phyloP scores from a whole-genome alignment of 2,888 invertebrate genomes.

The Flabesymbios commensalis region DNA sequence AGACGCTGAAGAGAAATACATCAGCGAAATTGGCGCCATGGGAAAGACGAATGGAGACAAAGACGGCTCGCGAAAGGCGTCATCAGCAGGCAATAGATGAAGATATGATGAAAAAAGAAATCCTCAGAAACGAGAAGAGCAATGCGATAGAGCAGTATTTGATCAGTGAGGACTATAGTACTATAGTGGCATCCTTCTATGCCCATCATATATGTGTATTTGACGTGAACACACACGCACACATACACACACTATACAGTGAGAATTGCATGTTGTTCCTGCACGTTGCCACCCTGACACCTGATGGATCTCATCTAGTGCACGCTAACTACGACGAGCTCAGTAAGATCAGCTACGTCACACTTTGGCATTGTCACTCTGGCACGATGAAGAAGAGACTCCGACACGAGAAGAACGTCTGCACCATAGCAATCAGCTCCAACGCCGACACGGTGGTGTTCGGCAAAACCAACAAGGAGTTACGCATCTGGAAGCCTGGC shows the following conservation, averaged over 20 bases:
- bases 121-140: slow-evolving; percentile 48
- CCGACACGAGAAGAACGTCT: slow-evolving; percentile 54
- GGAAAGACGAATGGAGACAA: slow-evolving; percentile 50
- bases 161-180: slow-evolving; percentile 49
- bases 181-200: slow-evolving; percentile 55
- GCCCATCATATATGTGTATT: slow-evolving; percentile 58
- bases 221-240: slow-evolving; percentile 46
- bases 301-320: slow-evolving; percentile 50
- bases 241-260: slow-evolving; percentile 51
- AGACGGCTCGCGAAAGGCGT: slow-evolving; percentile 40
- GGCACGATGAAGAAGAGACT: slow-evolving; percentile 49
- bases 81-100: slow-evolving; percentile 43
- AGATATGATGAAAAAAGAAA: slow-evolving; percentile 42
- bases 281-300: slow-evolving; percentile 49
- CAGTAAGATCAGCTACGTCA: slow-evolving; percentile 54
- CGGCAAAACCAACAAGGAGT: slow-evolving; percentile 48
- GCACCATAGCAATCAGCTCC: slow-evolving; percentile 50
- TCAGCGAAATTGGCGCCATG: slow-evolving; percentile 53
- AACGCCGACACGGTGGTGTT: slow-evolving; percentile 51
- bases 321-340: slow-evolving; percentile 57
- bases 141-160: slow-evolving; percentile 55
- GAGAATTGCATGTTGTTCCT: slow-evolving; percentile 53
- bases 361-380: slow-evolving; percentile 53
- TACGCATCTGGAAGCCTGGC: slow-evolving; percentile 56
- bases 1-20: slow-evolving; percentile 29